Evolutionary conservation across 2,113 vertebrate species (phyloP), one percentile per base, ranked within the genome.

Genomic region (Phaetusa simplex): DNA sequence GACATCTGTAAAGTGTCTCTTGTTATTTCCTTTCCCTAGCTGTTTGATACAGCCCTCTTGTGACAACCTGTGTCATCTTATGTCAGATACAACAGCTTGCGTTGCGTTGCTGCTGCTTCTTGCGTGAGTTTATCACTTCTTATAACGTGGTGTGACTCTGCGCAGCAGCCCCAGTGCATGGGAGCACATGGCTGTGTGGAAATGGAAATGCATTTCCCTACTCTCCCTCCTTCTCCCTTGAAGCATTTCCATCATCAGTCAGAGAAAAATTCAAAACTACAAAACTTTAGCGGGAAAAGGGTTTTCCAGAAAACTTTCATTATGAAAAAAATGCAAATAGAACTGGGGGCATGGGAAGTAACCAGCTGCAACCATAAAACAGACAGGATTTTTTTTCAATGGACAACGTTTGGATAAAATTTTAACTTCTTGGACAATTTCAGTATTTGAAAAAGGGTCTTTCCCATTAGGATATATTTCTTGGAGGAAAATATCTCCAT

Each of bases 101-200:
- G 0, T 36, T 50, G 6, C n/a, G 69, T 36, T 74, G 29, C 72
- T 56, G 58, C 49, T 8, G 8, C 94, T 34, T 12, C 3, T 4
- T 38, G 64, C 6, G 32, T 3, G 4, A 13, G 32, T 55, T 73
- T 26, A 15, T 62, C 3, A 0, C 52, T 61, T 17, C 26, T 40
- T 73, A 0, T 84, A 73, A 43, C 29, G 1, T 2, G 20, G 40
- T 0, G 0, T 36, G 89, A 43, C 27, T 24, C 43, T 0, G 1
- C 1, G 0, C 53, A 5, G 55, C 85, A 67, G 91, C 69, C 38
- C 49, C 7, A 0, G 16, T 0, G 53, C 43, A 11, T 0, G 19
- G 70, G 19, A 36, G n/a, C 67, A 18, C n/a, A 0, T 52, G 66
- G 66, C 78, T 73, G 0, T 1, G 26, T 36, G 90, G 50, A 17